Base-by-base conservation (phyloP, 2,113 vertebrate genomes). In the Phrynocephalus versicolor region DNA sequence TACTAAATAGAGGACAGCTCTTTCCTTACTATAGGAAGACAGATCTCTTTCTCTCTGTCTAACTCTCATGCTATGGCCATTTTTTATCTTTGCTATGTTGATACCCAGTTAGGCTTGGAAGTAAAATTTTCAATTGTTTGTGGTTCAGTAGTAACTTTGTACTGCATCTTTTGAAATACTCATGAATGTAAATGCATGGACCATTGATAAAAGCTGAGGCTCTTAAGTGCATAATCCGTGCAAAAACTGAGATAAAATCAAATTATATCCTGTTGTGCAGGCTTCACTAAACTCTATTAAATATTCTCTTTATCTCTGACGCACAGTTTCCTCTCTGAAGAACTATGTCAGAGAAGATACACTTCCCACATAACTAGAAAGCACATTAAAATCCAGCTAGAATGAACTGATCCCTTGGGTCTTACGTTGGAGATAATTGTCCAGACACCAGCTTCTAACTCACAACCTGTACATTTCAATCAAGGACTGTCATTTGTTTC, bases 341-440 rank as follows among this genome's bases (percentile, higher is more conserved):
- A 83, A 6, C 70, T 75, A 58, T 7, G 3, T 90, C 64, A 62
- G 57, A 73, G 82, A 79, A 80, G n/a, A 37, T 81, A 62, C 14
- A 75, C n/a, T 79, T 87, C 19, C 15, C 21, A 1, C 15, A 1
- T 87, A 87, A 80, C 77, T 37, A 82, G 77, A 87, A 88, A 88
- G 12, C 5, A 88, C 69, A 88, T 84, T 62, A 85, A 35, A 3
- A 81, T 81, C 16, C 0, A 1, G 14, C 57, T 82, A 87, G 3
- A 87, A 88, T 89, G 51, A 81, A n/a, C 27, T 87, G 45, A 79
- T 62, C 51, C 62, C 78, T 81, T 89, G 84, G 85, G 57, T 72
- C 4, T 27, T 74, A 37, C 88, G 67, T 78, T 51, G 75, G 30
- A 87, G 1, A 79, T 79, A 35, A 74, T 65, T 81, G 69, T 76